Base-by-base conservation (phyloP, 2,113 vertebrate species). In the Chloebia gouldiae region DNA sequence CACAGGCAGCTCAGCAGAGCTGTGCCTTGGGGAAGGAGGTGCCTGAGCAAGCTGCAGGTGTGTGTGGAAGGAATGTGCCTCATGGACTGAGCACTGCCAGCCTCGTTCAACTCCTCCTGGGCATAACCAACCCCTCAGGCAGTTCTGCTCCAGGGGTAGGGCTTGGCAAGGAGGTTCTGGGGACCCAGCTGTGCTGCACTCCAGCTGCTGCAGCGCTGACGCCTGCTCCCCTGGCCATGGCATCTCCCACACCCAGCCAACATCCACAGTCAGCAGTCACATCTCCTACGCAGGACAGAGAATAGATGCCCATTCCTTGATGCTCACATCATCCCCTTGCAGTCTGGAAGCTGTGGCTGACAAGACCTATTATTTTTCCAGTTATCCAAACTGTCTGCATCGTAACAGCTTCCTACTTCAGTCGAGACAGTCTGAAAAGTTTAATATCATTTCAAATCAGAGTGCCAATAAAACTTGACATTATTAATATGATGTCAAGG, bases 381-480 rank as follows among this genome's bases (percentile, higher is more conserved):
- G 81, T 78, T 94, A 89, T 88, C 94, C 92, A 86, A 92, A 93
- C 96, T 92, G 95, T 86, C 96, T 35, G 2, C 80, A 60, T 95
- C 88, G 93, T 96, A 97, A 97, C 97, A 97, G 96, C 96, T 91
- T 95, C 93, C 83, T 96, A 79, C 97, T 95, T 96, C 85, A 78
- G 96, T 76, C 5, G 68, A 98, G 98, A 97, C 94, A 96, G 92
- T 94, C 97, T 97, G 97, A 96, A 96, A 98, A 98, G 96, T 97
- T 97, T 98, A 98, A 98, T 98, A 98, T 97, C 97, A 72, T 97
- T 97, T 98, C 97, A 97, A 97, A 98, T 96, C 92, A 96, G 97
- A 97, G 95, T 93, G 70, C 97, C 97, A 86, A 98, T 98, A 97
- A 98, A 97, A 98, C 91, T 78, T 98, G 98, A 98, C 97, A 96